A percentile compares a stretch with the other conserved stretches of the same genome.
Conservation (phyloP, 2,888 invertebrate genomes). For the Lymantria dispar region DNA sequence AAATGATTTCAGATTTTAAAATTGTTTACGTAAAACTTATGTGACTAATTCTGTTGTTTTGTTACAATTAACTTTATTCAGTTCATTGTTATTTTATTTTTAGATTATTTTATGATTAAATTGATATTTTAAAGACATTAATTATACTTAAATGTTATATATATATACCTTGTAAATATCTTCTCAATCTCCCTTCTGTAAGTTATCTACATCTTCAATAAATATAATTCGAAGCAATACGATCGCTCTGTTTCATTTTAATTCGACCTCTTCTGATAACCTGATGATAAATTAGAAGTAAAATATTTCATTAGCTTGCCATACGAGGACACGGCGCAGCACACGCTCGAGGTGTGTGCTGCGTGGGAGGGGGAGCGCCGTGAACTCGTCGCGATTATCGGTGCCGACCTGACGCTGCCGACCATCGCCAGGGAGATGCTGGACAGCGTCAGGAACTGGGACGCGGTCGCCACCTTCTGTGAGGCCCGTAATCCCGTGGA, state of each 20-base stretch:
- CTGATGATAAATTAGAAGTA: no score
- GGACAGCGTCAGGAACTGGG: no score
- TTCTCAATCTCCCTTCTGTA: slow-evolving; percentile 71
- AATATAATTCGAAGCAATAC: slow-evolving; percentile 52
- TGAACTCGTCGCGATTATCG: no score
- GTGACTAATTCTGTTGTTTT: background rate
- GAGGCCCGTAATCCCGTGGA: no score
- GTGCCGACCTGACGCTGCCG: no score
- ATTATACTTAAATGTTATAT: slow-evolving; percentile 48
- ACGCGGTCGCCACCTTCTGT: no score
- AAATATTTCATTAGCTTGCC: no score
- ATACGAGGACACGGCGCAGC: no score
- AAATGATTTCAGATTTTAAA: slow-evolving; percentile 30
- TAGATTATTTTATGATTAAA: slow-evolving; percentile 21
- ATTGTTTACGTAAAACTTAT: background rate
- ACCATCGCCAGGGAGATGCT: no score
- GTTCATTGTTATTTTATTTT: background rate
- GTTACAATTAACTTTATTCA: background rate
- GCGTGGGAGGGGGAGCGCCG: no score
- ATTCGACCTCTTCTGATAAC: background rate
- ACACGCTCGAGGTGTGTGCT: no score
- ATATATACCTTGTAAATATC: slow-evolving; percentile 75
- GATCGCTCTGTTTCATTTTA: slow-evolving; percentile 12
- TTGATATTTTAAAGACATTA: slow-evolving; percentile 56
- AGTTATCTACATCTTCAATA: slow-evolving; percentile 78